These are phyloP conservation scores for Perdita meconis DNA, from an alignment of 2,888 invertebrate species.

Conservation along the genomic window DNA sequence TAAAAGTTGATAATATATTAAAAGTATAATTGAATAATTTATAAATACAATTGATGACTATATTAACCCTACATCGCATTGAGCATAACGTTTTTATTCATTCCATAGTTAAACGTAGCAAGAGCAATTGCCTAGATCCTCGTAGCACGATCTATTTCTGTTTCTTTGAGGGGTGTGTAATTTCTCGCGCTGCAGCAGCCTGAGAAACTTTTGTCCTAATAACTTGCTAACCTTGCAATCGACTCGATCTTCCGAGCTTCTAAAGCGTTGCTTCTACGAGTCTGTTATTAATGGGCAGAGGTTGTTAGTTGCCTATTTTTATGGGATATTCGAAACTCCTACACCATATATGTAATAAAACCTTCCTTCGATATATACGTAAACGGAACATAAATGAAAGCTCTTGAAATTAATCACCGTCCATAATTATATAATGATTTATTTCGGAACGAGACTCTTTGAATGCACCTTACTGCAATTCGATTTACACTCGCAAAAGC, in stretches of 20 bases:
- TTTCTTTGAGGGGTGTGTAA: conserved; percentile 11
- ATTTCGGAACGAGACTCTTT: too few relatives aligned
- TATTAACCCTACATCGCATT: not conserved
- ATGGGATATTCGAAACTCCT: not conserved
- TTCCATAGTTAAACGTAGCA: not conserved
- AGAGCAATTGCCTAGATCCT: not conserved
- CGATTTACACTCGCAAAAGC: too few relatives aligned
- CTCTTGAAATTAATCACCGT: not conserved
- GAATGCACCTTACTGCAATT: too few relatives aligned
- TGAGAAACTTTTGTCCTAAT: conserved; percentile 50
- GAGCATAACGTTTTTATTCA: not conserved
- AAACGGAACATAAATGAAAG: too few relatives aligned
- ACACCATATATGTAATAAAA: not conserved
- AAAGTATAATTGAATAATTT: not conserved
- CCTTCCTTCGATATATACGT: not conserved
- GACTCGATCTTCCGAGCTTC: conserved; percentile 6
- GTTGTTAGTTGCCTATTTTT: not conserved
- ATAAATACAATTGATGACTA: not conserved
- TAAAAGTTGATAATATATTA: too few relatives aligned
- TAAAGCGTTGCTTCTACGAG: conserved; percentile 28
- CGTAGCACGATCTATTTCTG: not conserved
- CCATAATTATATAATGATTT: too few relatives aligned
- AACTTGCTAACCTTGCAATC: conserved; percentile 52
- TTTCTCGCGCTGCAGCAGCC: conserved; percentile 30
- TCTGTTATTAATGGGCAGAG: not conserved